phyloP scores from a whole-genome alignment of 1,140 invertebrate genomes.

The Tetramorium parvispinum region DNA sequence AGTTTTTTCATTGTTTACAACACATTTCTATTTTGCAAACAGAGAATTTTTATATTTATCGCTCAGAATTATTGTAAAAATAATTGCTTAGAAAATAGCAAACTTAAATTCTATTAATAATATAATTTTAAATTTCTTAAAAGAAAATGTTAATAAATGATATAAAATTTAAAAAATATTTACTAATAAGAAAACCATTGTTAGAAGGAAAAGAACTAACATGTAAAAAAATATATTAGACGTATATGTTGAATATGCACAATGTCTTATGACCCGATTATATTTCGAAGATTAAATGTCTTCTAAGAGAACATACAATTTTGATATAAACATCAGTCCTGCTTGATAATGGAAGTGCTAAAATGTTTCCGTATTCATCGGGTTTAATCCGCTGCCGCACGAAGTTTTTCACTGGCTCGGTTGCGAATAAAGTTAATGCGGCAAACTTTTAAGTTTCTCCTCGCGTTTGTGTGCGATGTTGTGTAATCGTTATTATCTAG shows the following conservation, averaged over 20 bases:
- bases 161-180: background rate
- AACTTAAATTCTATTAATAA: background rate
- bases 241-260: background rate
- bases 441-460: conserved; percentile 70
- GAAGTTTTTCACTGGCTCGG: conserved; percentile 65
- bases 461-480: conserved; percentile 46
- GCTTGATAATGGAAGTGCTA: conserved; percentile 64
- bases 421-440: conserved; percentile 69
- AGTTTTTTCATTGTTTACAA: background rate
- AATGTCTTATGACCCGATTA: background rate
- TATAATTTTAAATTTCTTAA: background rate
- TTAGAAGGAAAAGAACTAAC: background rate
- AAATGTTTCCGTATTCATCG: conserved; percentile 70
- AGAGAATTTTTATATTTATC: background rate
- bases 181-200: background rate
- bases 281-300: background rate
- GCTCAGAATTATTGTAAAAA: background rate
- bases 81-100: background rate
- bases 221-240: background rate
- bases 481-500: conserved; percentile 60
- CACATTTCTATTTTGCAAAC: background rate
- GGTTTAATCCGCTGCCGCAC: conserved; percentile 59
- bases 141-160: background rate
- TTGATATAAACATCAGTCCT: conserved; percentile 65
- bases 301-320: background rate